Percentiles rank a stretch among this genome's conserved stretches.
These are phyloP conservation scores for Panagrolaimus sp. DNA, from an alignment of 1,140 invertebrate species.

Conservation along the genomic window DNA sequence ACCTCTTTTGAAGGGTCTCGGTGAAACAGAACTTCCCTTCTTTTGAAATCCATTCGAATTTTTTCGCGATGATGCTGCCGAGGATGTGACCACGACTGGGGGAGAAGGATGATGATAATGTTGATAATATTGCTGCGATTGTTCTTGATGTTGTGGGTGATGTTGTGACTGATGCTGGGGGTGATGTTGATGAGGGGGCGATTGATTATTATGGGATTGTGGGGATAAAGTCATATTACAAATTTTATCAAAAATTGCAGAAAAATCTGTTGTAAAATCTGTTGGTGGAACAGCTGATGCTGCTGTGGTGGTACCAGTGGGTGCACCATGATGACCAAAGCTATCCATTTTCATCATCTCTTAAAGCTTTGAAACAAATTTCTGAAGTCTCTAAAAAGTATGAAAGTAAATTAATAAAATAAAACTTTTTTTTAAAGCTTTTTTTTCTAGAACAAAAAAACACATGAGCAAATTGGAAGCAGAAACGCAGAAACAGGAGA, in stretches of 20 bases:
- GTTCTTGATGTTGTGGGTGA: neutral
- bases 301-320: no score
- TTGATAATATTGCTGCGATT: neutral
- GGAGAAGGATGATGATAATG: no score
- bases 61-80: neutral
- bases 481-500: no score
- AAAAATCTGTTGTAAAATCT: neutral
- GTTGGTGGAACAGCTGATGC: neutral
- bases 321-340: neutral
- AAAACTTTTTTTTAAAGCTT: no score
- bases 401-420: no score
- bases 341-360: constrained; percentile 5
- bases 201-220: neutral
- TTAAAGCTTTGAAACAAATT: no score
- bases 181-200: neutral
- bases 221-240: constrained; percentile 1
- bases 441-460: no score
- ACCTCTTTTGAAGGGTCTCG: neutral
- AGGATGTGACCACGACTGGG: no score
- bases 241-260: constrained; percentile 11
- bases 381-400: no score
- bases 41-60: neutral
- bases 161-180: neutral
- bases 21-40: neutral
- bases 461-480: no score